Conservation (phyloP, 1,140 invertebrate species). For the Atta cephalotes region DNA sequence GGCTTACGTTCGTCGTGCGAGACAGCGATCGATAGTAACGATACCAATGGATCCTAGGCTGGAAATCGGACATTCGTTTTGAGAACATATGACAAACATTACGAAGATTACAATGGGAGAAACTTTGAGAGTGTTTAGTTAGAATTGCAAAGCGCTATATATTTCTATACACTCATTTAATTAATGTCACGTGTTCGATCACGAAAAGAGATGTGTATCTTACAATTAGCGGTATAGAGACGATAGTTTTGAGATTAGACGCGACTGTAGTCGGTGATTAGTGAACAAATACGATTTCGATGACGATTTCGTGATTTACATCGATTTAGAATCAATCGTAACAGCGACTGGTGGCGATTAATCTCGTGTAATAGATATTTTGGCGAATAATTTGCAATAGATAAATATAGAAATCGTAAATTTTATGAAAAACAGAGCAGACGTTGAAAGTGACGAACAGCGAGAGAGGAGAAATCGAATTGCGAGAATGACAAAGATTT, state of each 20-base stretch:
- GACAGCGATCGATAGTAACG: background rate
- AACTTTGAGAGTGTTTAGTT: constrained; percentile 35
- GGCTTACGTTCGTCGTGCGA: constrained; percentile 18
- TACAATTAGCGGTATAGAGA: constrained; percentile 19
- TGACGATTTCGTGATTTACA: background rate
- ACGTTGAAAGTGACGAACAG: constrained; percentile 44
- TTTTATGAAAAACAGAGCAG: background rate
- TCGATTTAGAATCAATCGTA: background rate
- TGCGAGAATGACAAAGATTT: constrained; percentile 23
- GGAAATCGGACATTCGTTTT: constrained; percentile 57
- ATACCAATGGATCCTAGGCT: constrained; percentile 60
- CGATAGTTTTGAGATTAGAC: constrained; percentile 37
- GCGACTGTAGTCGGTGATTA: constrained; percentile 34
- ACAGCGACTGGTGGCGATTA: background rate
- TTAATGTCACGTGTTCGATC: constrained; percentile 47
- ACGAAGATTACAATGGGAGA: background rate
- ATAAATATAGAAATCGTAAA: background rate
- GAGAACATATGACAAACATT: background rate
- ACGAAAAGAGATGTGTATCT: constrained; percentile 33
- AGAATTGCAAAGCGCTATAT: constrained; percentile 56
- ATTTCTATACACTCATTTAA: constrained; percentile 64
- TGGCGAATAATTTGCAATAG: constrained; percentile 23
- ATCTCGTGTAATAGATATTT: constrained; percentile 30
- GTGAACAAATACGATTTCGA: constrained; percentile 1
- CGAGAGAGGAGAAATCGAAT: constrained; percentile 40